Conservation (phyloP, 2,888 invertebrate genomes). For the Drosophila nr. perissopoda region DNA sequence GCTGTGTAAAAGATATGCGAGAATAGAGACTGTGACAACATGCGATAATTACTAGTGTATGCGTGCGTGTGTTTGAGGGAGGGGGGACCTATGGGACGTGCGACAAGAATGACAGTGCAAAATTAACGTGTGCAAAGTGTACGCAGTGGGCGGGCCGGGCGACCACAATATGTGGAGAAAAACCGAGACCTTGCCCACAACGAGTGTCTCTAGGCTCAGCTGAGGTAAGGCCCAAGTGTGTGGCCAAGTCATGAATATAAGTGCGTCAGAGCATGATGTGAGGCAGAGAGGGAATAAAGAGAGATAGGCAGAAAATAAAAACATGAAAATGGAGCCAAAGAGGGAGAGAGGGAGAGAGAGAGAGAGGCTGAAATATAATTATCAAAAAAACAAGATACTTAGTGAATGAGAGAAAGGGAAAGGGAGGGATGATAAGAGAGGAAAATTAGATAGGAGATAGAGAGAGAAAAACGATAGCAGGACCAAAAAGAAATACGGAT, state of each 20-base stretch:
- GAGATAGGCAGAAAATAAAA: neutral
- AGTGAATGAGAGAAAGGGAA: neutral
- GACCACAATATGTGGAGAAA: neutral
- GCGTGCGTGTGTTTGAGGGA: neutral
- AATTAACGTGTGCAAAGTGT: constrained; percentile 31
- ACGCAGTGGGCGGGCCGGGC: neutral
- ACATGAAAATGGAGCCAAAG: neutral
- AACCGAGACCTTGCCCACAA: constrained; percentile 27
- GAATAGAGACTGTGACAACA: constrained; percentile 31
- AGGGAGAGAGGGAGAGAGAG: neutral
- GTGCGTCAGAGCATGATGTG: constrained; percentile 15
- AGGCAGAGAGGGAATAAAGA: neutral
- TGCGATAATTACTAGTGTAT: constrained; percentile 29
- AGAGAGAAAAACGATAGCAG: neutral
- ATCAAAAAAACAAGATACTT: neutral
- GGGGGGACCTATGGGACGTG: neutral
- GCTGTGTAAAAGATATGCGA: constrained; percentile 38
- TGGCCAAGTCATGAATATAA: constrained; percentile 32
- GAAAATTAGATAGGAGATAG: neutral
- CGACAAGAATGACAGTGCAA: constrained; percentile 23
- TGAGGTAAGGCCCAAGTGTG: constrained; percentile 25
- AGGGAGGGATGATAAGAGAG: neutral
- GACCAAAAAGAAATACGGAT: neutral
- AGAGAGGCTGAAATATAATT: neutral
- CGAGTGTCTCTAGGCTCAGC: constrained; percentile 25